phyloP scores from a whole-genome alignment of 1,140 invertebrate species.

The Papilio helenus region DNA sequence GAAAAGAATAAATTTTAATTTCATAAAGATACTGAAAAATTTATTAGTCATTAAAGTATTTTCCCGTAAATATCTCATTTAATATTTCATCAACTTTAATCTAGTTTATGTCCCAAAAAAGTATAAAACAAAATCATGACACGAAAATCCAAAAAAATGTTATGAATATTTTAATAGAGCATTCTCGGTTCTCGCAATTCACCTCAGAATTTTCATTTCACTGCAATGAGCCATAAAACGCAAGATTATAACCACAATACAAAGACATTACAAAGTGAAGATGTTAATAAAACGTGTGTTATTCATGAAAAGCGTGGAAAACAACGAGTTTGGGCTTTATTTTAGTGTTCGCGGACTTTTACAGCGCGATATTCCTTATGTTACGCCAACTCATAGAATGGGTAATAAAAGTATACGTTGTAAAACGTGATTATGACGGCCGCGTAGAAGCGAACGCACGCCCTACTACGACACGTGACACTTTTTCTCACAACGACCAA shows the following conservation, averaged over 20 bases:
- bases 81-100: slow-evolving; percentile 15
- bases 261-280: slow-evolving; percentile 38
- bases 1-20: too few species aligned
- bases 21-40: background rate
- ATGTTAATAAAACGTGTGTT: slow-evolving; percentile 36
- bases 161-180: slow-evolving; percentile 14
- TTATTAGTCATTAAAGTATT: background rate
- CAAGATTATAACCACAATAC: slow-evolving; percentile 34
- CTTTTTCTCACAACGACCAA: slow-evolving; percentile 31
- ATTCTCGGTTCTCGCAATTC: slow-evolving; percentile 18
- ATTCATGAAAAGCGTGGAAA: slow-evolving; percentile 34
- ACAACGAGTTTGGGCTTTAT: slow-evolving; percentile 34
- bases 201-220: slow-evolving; percentile 33
- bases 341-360: slow-evolving; percentile 34
- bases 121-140: background rate
- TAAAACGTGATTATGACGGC: slow-evolving; percentile 36
- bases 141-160: background rate
- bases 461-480: slow-evolving; percentile 15
- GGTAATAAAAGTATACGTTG: slow-evolving; percentile 34
- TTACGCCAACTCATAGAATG: slow-evolving; percentile 36
- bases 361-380: slow-evolving; percentile 38
- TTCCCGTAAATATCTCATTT: background rate
- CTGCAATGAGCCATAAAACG: slow-evolving; percentile 20
- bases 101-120: background rate
- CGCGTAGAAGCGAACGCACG: slow-evolving; percentile 10